Conservation (phyloP, 2,113 vertebrate genomes). For the Empidonax traillii region DNA sequence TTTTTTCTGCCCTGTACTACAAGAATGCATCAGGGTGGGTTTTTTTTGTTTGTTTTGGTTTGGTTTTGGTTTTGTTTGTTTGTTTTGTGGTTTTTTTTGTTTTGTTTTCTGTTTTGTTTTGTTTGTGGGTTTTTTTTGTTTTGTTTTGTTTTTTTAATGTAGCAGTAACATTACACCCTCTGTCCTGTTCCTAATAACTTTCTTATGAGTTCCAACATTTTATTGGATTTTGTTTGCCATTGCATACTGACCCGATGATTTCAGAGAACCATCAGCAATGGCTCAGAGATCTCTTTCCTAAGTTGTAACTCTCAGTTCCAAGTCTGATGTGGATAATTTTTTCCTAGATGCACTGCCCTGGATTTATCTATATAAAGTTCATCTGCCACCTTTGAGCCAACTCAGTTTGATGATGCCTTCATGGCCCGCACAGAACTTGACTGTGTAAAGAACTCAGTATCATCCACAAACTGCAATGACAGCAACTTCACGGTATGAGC, state of each 20-base stretch:
- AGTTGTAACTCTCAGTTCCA: neutral
- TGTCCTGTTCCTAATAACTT: neutral
- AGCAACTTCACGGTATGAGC: neutral
- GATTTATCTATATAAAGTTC: neutral
- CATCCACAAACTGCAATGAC: neutral
- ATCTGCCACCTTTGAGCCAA: neutral
- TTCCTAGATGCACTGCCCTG: neutral
- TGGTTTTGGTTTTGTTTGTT: neutral
- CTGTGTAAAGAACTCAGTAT: neutral
- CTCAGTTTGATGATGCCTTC: neutral
- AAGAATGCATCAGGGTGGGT: accelerated
- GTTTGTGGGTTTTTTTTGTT: neutral
- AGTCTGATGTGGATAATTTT: neutral
- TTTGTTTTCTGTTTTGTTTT: too few relatives aligned
- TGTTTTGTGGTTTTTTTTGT: too few relatives aligned
- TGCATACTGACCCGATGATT: conserved; percentile 10
- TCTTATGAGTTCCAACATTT: neutral
- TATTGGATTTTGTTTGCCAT: neutral
- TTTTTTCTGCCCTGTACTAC: neutral
- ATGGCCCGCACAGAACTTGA: neutral
- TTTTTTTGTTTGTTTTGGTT: neutral
- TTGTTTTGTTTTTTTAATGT: neutral
- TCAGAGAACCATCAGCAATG: neutral
- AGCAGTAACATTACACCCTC: neutral
- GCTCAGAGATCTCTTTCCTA: neutral